Base-by-base conservation (phyloP, 1,140 invertebrate species). In the Lysiphlebus fabarum region DNA sequence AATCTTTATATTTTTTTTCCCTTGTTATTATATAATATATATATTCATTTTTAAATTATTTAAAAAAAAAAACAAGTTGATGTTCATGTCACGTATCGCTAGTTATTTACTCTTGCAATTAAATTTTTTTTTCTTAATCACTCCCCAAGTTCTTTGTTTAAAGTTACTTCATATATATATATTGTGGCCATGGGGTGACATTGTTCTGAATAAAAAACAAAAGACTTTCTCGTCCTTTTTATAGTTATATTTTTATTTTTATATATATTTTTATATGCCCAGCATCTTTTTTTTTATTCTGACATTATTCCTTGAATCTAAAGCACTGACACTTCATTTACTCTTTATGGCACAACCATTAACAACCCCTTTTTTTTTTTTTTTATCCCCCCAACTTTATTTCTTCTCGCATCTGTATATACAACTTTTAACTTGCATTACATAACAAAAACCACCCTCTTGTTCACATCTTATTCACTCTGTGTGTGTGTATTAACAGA, bases 101-200 rank as follows among this genome's bases (percentile, higher is more conserved):
- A 44, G 58, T 63, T 63, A 63, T 63, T 63, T 61, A 63, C 58
- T 57, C 54, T 43, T 41, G 58, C 50, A 60, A 60, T 63, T 61
- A 54, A 63, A 63, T 58, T 63, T 60, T 44, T 26, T 26, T 61
- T 63, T 55, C 58, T 60, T 63, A 61, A 63, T 63, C 62, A 63
- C 62, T 60, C 50, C 17, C 17, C 56, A 48, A 61, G 55, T 58
- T 38, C 48, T 58, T 58, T 58, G 58, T 58, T 63, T 58, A 41
- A 38, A 57, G 9, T 38, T 38, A 5, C 36, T 38, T 33, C 40
- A 45, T 57, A 36, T 33, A 37, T 48, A 6, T 17, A 40, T 7
- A 8, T 33, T n/a, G 38, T 38, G 4, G 49, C 49, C 33, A 38
- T 38, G 4, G 49, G 57, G 33, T 43, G 57, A 34, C 34, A 51